phyloP scores from a whole-genome alignment of 2,888 invertebrate species.

The Toxonevra muliebris region DNA sequence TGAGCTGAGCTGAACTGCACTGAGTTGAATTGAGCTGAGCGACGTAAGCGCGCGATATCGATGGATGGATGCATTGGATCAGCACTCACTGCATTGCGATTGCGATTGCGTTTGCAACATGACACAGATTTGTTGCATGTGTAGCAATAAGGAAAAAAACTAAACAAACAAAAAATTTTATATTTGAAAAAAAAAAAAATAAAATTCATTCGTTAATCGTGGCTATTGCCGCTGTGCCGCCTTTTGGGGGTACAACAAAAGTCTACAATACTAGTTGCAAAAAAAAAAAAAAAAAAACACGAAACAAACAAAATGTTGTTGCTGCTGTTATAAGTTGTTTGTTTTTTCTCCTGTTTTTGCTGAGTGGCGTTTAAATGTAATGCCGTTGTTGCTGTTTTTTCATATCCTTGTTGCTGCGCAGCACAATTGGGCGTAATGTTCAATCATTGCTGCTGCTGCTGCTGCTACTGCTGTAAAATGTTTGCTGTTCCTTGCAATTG shows the following conservation, averaged over 20 bases:
- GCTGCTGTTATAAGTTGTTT: neutral
- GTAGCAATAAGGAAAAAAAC: too few species aligned
- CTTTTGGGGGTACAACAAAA: slow-evolving; percentile 1
- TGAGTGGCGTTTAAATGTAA: neutral
- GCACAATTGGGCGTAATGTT: slow-evolving; percentile 20
- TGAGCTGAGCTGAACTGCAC: too few species aligned
- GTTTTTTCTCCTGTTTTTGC: neutral
- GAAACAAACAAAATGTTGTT: neutral
- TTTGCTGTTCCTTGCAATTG: neutral
- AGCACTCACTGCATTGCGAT: too few species aligned
- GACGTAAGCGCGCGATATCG: too few species aligned
- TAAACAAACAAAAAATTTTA: slow-evolving; percentile 10
- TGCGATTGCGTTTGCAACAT: slow-evolving; percentile 20
- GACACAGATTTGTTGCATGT: slow-evolving; percentile 36
- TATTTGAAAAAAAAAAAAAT: neutral
- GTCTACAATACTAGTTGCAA: slow-evolving; percentile 2
- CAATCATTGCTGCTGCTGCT: neutral
- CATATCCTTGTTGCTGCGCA: slow-evolving; percentile 15
- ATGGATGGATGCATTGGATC: too few species aligned
- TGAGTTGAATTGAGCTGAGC: too few species aligned
- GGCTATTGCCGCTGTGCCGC: too few species aligned
- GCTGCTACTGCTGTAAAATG: slow-evolving; percentile 3
- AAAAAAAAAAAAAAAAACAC: too few species aligned
- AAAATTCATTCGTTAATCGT: neutral
- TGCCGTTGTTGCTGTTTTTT: slow-evolving; percentile 24